These are phyloP conservation scores for Phylloscopus trochiloides DNA, from an alignment of 2,113 vertebrate genomes.

Conservation along the genomic window DNA sequence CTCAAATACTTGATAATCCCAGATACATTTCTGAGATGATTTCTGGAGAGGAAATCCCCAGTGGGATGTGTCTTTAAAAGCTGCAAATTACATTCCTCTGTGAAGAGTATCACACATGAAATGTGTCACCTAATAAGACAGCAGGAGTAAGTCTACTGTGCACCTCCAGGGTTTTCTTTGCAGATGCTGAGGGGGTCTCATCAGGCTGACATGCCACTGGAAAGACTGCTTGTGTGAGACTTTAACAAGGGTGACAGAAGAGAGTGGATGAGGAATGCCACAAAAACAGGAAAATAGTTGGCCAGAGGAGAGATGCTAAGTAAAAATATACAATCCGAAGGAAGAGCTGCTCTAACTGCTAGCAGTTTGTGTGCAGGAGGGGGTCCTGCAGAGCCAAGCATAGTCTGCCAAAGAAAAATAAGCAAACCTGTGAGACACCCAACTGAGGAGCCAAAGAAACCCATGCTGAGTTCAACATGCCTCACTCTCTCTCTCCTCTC, in stretches of 20 bases:
- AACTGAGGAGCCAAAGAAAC: neutral
- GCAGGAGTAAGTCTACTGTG: neutral
- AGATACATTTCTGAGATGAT: neutral
- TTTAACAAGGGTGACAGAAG: neutral
- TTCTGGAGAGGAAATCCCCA: neutral
- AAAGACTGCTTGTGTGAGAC: neutral
- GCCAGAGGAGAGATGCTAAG: neutral
- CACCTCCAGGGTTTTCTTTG: neutral
- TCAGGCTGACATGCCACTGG: neutral
- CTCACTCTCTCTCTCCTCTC: neutral
- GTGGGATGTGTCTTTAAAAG: neutral
- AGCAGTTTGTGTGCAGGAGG: neutral
- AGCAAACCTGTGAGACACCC: neutral
- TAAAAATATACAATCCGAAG: neutral
- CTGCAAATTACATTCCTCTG: neutral
- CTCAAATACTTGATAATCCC: neutral
- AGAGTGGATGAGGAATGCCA: neutral
- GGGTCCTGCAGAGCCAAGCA: neutral
- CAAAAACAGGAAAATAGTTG: neutral
- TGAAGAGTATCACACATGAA: neutral
- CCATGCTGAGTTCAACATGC: neutral
- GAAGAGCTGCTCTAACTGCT: neutral
- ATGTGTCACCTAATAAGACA: neutral
- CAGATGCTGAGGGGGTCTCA: neutral
- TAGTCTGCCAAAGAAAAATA: neutral